These are phyloP conservation scores for Corydoras sp. DNA, from an alignment of 2,113 vertebrate species.

Conservation along the genomic window DNA sequence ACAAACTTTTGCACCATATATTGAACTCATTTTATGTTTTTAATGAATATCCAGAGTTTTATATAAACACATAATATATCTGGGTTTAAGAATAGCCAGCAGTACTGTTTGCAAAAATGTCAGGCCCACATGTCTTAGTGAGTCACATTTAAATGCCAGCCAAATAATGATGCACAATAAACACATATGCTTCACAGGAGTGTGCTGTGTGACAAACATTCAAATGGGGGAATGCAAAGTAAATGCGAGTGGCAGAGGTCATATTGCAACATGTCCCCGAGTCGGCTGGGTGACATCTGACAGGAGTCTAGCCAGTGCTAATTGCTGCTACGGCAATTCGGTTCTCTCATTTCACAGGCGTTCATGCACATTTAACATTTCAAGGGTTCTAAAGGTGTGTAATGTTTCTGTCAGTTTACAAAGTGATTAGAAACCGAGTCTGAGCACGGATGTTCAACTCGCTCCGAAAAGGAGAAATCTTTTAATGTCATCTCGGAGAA, in stretches of 20 bases:
- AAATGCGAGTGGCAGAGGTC: conserved; percentile 56
- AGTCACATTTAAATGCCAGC: conserved; percentile 58
- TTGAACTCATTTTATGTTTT: neutral
- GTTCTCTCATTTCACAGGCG: too few relatives aligned
- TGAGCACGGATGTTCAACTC: conserved; percentile 9
- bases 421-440: conserved; percentile 1
- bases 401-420: conserved; percentile 2
- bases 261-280: conserved; percentile 43
- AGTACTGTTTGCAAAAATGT: conserved; percentile 38
- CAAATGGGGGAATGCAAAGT: conserved; percentile 41
- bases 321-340: conserved; percentile 36
- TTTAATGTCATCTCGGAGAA: conserved; percentile 2
- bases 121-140: conserved; percentile 39
- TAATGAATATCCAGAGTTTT: neutral
- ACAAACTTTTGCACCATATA: too few relatives aligned
- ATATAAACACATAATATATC: neutral
- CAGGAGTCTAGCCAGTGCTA: conserved; percentile 38
- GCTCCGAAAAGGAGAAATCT: neutral
- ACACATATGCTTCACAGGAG: conserved; percentile 42
- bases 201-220: conserved; percentile 45
- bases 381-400: neutral
- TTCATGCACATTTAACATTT: neutral
- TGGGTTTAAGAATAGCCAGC: conserved; percentile 39
- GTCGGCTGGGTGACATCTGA: conserved; percentile 47
- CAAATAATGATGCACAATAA: conserved; percentile 43